A percentile compares a stretch with the other conserved stretches of the same genome.
Evolutionary conservation across 2,888 invertebrate genomes (phyloP).

Genomic region (Pseudanteris insignis): DNA sequence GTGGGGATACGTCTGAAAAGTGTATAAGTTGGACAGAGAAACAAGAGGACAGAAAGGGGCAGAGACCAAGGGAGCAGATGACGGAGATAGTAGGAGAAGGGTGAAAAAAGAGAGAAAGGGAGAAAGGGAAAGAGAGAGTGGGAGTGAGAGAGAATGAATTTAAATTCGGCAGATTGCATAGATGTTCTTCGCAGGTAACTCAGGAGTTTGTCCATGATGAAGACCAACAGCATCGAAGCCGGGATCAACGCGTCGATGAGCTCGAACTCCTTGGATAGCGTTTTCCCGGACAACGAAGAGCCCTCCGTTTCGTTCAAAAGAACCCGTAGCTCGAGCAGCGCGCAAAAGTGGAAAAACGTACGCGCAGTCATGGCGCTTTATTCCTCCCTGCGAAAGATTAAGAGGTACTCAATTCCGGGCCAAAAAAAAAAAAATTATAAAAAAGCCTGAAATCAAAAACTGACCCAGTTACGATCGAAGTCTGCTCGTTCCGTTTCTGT

Average conservation of each 20-base stretch:
- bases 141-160: conserved; percentile 37
- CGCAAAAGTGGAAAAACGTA: conserved; percentile 86
- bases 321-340: conserved; percentile 60
- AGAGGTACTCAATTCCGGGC: conserved; percentile 73
- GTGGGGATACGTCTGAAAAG: neutral
- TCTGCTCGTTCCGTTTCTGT: conserved; percentile 24
- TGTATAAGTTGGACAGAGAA: conserved; percentile 46
- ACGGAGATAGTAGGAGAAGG: too few relatives aligned
- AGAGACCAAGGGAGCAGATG: conserved; percentile 15
- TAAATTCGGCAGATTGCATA: conserved; percentile 37
- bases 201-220: neutral
- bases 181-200: conserved; percentile 61
- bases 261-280: conserved; percentile 61
- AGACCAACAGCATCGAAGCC: conserved; percentile 42
- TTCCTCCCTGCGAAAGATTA: conserved; percentile 88
- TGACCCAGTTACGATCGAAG: neutral
- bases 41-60: conserved; percentile 55
- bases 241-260: conserved; percentile 49
- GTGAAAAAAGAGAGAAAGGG: conserved; percentile 28
- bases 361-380: conserved; percentile 90
- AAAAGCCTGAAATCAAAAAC: too few relatives aligned
- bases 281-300: conserved; percentile 59
- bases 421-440: conserved; percentile 29
- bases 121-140: conserved; percentile 31
- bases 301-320: conserved; percentile 52